Evolutionary conservation across 1,140 invertebrate genomes (phyloP).

Genomic region (Drusus annulatus): DNA sequence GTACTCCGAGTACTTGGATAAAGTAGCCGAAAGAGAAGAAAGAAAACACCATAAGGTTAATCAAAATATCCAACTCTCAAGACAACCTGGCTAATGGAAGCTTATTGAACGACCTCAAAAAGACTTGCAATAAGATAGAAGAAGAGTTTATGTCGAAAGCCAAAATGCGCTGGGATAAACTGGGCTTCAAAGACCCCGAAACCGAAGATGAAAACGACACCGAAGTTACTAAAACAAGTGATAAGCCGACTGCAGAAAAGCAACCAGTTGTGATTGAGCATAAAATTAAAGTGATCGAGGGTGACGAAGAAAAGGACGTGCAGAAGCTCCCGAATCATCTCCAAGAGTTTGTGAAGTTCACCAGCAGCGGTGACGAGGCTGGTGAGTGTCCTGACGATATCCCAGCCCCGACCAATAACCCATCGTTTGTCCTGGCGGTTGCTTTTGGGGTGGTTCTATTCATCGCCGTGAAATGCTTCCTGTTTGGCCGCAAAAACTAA

Average conservation of each 20-base stretch:
- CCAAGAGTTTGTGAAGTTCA: constrained; percentile 79
- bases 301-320: constrained; percentile 73
- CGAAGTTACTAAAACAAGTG: constrained; percentile 54
- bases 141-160: constrained; percentile 82
- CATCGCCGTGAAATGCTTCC: constrained; percentile 65
- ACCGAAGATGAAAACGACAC: constrained; percentile 68
- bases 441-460: constrained; percentile 68
- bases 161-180: constrained; percentile 73
- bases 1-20: constrained; percentile 86
- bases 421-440: constrained; percentile 67
- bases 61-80: constrained; percentile 75
- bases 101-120: constrained; percentile 62
- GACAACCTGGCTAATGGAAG: constrained; percentile 54
- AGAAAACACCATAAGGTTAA: constrained; percentile 83
- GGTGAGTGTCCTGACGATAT: constrained; percentile 65
- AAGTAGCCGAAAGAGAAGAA: constrained; percentile 84
- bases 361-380: constrained; percentile 70
- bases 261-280: constrained; percentile 70
- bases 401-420: constrained; percentile 57
- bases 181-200: constrained; percentile 74
- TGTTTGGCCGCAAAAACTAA: constrained; percentile 45
- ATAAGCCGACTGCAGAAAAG: constrained; percentile 63
- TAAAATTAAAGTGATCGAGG: constrained; percentile 75
- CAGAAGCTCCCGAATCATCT: constrained; percentile 81
- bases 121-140: constrained; percentile 75